Evolutionary conservation across 1,140 invertebrate genomes (phyloP).

Genomic region (Phortica variegata): DNA sequence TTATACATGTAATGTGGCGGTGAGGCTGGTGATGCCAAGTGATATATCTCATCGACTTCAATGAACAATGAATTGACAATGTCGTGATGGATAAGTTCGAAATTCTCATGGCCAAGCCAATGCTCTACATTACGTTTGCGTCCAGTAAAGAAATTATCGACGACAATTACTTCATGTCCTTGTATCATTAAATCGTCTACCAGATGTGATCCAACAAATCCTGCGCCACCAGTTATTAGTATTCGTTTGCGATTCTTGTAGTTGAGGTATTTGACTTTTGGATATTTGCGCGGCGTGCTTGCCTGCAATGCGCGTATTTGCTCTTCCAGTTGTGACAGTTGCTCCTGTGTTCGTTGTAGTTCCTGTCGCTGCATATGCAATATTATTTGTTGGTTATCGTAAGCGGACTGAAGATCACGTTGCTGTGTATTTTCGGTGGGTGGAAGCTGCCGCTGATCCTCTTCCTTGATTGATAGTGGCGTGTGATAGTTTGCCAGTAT

Average conservation of each 20-base stretch:
- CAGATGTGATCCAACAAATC: conserved; percentile 98
- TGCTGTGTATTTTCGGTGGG: conserved; percentile 32
- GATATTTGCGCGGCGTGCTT: conserved; percentile 78
- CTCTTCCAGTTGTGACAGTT: conserved; percentile 69
- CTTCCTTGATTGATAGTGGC: conserved; percentile 1
- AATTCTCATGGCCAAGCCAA: conserved; percentile 98
- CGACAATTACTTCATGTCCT: conserved; percentile 97
- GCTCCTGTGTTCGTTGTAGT: conserved; percentile 63
- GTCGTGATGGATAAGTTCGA: conserved; percentile 98
- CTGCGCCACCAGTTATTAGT: conserved; percentile 94
- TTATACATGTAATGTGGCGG: conserved; percentile 99
- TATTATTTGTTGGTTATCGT: conserved; percentile 30
- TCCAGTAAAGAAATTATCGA: conserved; percentile 98
- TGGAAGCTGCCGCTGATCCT: conserved; percentile 25
- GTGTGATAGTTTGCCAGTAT: background rate
- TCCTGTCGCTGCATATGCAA: conserved; percentile 58
- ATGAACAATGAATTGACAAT: conserved; percentile 97
- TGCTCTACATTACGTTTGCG: conserved; percentile 96
- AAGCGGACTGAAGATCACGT: conserved; percentile 28
- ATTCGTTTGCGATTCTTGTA: conserved; percentile 90
- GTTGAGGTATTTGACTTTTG: conserved; percentile 86
- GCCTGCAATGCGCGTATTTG: conserved; percentile 72
- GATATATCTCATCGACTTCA: conserved; percentile 99
- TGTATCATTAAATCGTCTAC: conserved; percentile 93
- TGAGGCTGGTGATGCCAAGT: conserved; percentile 96